phyloP scores from a whole-genome alignment of 2,888 invertebrate genomes.

The Xanthia icteritia region DNA sequence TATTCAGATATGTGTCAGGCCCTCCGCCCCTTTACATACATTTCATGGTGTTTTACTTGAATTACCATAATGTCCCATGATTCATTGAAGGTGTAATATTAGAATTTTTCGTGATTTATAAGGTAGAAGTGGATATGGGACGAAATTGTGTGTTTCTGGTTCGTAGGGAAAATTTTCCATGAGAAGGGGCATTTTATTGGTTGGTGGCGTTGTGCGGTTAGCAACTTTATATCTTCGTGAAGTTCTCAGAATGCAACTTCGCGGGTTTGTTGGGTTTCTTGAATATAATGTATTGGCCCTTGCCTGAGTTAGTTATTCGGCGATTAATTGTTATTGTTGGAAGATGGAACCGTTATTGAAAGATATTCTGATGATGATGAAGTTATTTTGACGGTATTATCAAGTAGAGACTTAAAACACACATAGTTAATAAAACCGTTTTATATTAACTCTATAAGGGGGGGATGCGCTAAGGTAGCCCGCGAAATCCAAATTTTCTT shows the following conservation, averaged over 20 bases:
- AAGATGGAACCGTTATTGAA: too few species aligned
- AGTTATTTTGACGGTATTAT: neutral
- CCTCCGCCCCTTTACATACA: constrained; percentile 62
- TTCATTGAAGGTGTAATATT: constrained; percentile 62
- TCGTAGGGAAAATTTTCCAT: constrained; percentile 15
- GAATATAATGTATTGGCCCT: neutral
- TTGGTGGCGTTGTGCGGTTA: neutral
- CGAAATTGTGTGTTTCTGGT: constrained; percentile 17
- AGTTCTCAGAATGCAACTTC: neutral
- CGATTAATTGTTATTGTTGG: too few species aligned
- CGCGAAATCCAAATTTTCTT: too few species aligned
- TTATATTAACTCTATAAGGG: too few species aligned
- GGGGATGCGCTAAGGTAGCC: too few species aligned
- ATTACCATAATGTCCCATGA: constrained; percentile 79
- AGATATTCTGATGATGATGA: too few species aligned
- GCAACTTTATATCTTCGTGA: neutral
- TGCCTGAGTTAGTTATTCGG: neutral
- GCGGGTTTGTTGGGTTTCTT: neutral
- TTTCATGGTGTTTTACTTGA: constrained; percentile 72
- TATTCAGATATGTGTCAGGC: constrained; percentile 57
- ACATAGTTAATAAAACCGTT: too few species aligned
- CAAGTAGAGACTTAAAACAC: neutral
- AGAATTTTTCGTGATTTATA: constrained; percentile 54
- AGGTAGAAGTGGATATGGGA: constrained; percentile 4
- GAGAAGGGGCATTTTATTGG: neutral